These are phyloP conservation scores for Nomada hirtipes DNA, from an alignment of 2,888 invertebrate genomes.

Conservation along the genomic window DNA sequence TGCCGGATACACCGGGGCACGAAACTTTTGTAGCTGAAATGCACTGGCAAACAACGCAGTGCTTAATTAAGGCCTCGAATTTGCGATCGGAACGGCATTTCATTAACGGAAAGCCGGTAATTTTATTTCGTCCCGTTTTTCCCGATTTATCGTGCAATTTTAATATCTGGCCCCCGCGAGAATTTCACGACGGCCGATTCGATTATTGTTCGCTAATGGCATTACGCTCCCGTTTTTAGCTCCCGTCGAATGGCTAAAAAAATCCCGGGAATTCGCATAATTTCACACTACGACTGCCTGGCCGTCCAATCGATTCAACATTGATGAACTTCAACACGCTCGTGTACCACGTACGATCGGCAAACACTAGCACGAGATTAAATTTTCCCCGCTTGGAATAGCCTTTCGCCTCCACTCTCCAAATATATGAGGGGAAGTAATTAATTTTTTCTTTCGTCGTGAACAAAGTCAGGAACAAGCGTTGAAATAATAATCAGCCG, in stretches of 20 bases:
- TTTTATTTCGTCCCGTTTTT: constrained; percentile 33
- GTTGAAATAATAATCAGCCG: too few relatives aligned
- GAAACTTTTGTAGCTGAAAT: background rate
- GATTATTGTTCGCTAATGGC: constrained; percentile 39
- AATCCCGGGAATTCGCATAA: constrained; percentile 21
- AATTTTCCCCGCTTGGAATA: background rate
- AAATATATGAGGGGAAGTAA: too few relatives aligned
- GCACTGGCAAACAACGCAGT: background rate
- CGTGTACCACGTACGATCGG: background rate
- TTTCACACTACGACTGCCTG: background rate
- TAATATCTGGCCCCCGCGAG: constrained; percentile 31
- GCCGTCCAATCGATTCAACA: constrained; percentile 15
- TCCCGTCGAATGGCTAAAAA: background rate
- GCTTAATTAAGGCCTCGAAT: constrained; percentile 30
- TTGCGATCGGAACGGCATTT: constrained; percentile 21
- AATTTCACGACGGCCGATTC: constrained; percentile 20
- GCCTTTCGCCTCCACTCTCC: background rate
- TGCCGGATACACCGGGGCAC: background rate
- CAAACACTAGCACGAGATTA: constrained; percentile 9
- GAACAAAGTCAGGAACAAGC: too few relatives aligned
- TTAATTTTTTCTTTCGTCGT: too few relatives aligned
- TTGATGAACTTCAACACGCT: constrained; percentile 21
- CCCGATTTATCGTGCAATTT: constrained; percentile 39
- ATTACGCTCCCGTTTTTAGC: constrained; percentile 37
- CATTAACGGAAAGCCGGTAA: constrained; percentile 43